Percentiles rank a stretch among this genome's conserved stretches.
phyloP scores from a whole-genome alignment of 2,888 invertebrate genomes.

The Octodonta nipae region DNA sequence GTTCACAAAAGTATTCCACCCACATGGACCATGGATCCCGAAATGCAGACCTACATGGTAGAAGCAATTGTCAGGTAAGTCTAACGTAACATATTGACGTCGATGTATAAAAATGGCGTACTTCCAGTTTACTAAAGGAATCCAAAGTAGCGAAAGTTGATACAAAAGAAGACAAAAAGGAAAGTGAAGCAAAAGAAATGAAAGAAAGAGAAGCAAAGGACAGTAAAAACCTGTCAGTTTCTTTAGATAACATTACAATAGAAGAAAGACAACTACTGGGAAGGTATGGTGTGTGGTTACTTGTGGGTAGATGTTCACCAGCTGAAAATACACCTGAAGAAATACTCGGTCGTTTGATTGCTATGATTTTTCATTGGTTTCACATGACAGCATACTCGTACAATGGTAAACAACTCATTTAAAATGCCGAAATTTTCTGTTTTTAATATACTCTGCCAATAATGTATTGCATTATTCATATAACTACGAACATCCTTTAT shows the following conservation, averaged over 20 bases:
- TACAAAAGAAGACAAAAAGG: conserved; percentile 37
- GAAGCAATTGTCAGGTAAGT: conserved; percentile 81
- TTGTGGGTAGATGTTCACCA: conserved; percentile 84
- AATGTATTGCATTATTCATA: no score
- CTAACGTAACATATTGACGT: no score
- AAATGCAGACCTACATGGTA: conserved; percentile 84
- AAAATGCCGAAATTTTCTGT: no score
- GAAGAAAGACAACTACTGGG: conserved; percentile 85
- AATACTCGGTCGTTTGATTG: conserved; percentile 77
- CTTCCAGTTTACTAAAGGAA: conserved; percentile 69
- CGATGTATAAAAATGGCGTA: neutral
- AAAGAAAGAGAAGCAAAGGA: conserved; percentile 22
- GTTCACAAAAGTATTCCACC: conserved; percentile 75
- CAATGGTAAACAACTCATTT: conserved; percentile 76
- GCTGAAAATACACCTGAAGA: conserved; percentile 63
- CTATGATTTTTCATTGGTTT: conserved; percentile 98
- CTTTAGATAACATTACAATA: conserved; percentile 56
- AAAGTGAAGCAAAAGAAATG: conserved; percentile 16
- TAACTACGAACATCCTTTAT: no score
- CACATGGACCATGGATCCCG: conserved; percentile 79
- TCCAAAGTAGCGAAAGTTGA: conserved; percentile 70
- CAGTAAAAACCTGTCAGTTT: conserved; percentile 34
- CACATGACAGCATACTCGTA: conserved; percentile 94
- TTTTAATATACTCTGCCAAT: no score
- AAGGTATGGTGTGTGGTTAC: conserved; percentile 92